Conservation (phyloP, 2,113 vertebrate genomes). For the Hystrix brachyura region DNA sequence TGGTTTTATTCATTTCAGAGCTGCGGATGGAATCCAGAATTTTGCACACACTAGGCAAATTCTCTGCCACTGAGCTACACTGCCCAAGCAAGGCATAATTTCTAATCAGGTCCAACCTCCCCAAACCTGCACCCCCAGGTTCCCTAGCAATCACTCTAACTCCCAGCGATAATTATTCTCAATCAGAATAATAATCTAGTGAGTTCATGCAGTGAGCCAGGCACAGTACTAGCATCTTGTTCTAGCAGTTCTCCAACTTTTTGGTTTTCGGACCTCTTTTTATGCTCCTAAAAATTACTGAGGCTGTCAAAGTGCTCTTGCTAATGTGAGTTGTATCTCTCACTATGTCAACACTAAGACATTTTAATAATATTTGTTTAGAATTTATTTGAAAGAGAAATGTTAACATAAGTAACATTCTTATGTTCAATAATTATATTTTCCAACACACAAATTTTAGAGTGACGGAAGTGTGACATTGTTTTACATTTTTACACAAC, state of each 20-base stretch:
- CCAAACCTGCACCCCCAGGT: neutral
- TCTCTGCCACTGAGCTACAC: neutral
- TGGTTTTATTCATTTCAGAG: neutral
- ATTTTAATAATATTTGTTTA: neutral
- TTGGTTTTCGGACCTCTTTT: neutral
- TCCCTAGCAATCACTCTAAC: neutral
- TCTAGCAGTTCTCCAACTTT: neutral
- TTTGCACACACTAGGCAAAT: neutral
- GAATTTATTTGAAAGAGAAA: constrained; percentile 34
- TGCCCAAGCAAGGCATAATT: neutral
- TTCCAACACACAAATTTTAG: neutral
- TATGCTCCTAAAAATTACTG: neutral
- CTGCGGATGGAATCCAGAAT: neutral
- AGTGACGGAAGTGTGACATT: neutral
- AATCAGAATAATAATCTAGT: too few relatives aligned
- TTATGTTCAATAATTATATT: neutral
- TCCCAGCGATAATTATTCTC: rapidly evolving
- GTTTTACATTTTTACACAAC: neutral
- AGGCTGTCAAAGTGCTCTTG: neutral
- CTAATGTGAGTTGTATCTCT: neutral
- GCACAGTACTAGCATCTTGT: neutral
- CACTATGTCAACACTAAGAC: neutral
- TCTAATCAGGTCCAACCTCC: neutral
- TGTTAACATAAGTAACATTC: neutral
- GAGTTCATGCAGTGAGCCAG: neutral